Conservation (phyloP, 23 tunicate species). For the Pegea sp. region DNA sequence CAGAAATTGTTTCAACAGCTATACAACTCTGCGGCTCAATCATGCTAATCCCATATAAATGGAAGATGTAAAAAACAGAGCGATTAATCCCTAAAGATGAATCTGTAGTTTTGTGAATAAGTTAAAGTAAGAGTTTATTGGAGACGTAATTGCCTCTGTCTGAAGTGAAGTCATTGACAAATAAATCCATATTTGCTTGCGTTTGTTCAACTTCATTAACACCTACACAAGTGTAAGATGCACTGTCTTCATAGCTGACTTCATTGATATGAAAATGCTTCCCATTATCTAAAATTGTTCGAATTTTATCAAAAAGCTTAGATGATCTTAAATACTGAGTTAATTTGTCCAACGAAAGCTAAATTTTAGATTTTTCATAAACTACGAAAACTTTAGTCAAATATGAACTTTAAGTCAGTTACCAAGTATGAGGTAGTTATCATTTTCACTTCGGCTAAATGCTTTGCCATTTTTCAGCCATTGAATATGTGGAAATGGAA, state of each 20-base stretch:
- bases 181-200: conserved; percentile 21
- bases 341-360: not conserved
- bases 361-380: conserved; percentile 3
- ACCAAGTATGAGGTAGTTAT: conserved; percentile 34
- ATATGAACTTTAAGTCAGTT: not conserved
- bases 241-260: conserved; percentile 29
- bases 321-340: not conserved
- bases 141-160: too few relatives aligned
- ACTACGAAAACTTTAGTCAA: not conserved
- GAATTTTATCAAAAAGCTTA: not conserved
- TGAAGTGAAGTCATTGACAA: conserved; percentile 6
- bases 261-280: conserved; percentile 49
- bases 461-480: conserved; percentile 35
- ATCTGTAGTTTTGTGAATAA: too few relatives aligned
- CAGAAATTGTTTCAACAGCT: conserved; percentile 6
- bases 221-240: conserved; percentile 46
- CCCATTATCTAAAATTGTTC: conserved; percentile 19
- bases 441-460: conserved; percentile 9
- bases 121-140: too few relatives aligned
- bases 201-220: conserved; percentile 23
- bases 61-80: conserved; percentile 30
- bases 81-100: not conserved
- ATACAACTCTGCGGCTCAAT: conserved; percentile 18
- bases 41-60: conserved; percentile 17
- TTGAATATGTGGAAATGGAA: conserved; percentile 37